Evolutionary conservation across 2,888 invertebrate species (phyloP).

Genomic region (Phania funesta): DNA sequence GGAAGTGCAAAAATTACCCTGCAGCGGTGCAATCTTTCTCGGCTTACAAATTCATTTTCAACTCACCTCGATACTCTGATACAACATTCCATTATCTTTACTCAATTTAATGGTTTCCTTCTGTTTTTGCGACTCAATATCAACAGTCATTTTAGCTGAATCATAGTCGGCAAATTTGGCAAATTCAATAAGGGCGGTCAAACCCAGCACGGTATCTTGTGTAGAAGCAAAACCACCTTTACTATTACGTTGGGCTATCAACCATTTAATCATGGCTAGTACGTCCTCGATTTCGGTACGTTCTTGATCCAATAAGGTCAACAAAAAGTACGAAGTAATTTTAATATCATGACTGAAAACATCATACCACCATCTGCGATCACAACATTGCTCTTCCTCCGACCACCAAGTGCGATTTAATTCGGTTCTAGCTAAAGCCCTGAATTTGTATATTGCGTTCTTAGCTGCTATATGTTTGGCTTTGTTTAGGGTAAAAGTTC

Average conservation of each 20-base stretch:
- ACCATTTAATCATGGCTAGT: slow-evolving; percentile 85
- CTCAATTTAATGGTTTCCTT: slow-evolving; percentile 79
- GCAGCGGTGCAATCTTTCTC: no score
- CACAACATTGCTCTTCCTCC: slow-evolving; percentile 75
- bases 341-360: slow-evolving; percentile 68
- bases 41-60: no score
- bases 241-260: slow-evolving; percentile 85
- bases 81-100: slow-evolving; percentile 89
- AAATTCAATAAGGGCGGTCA: slow-evolving; percentile 84
- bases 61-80: slow-evolving; percentile 88
- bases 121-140: slow-evolving; percentile 81
- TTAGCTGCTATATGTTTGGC: slow-evolving; percentile 87
- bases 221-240: slow-evolving; percentile 88
- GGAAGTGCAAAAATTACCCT: no score
- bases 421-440: slow-evolving; percentile 83
- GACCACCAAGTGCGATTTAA: slow-evolving; percentile 91
- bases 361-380: slow-evolving; percentile 76
- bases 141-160: slow-evolving; percentile 82
- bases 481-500: slow-evolving; percentile 88
- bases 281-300: slow-evolving; percentile 72
- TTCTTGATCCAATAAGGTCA: slow-evolving; percentile 72
- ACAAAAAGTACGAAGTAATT: no score
- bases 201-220: slow-evolving; percentile 88
- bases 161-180: slow-evolving; percentile 81
- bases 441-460: slow-evolving; percentile 71